phyloP scores from a whole-genome alignment of 2,888 invertebrate genomes.

The Stenchaetothrips biformis region DNA sequence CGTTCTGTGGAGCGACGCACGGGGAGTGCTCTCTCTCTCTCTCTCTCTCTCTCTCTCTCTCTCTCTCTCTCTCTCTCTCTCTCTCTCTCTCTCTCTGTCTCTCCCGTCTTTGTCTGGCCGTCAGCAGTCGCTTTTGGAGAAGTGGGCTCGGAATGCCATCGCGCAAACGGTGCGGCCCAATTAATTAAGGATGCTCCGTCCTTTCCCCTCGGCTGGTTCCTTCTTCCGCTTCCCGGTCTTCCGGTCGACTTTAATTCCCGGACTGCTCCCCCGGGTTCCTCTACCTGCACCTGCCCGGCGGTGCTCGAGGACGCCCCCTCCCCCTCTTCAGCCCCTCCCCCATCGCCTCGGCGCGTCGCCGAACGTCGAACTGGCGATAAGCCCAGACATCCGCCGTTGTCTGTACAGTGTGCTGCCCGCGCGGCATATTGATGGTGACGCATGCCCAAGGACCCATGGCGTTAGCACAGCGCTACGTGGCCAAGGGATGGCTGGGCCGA shows the following conservation, averaged over 20 bases:
- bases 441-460: neutral
- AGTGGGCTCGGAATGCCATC: too few species aligned
- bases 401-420: neutral
- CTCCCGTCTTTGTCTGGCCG: too few species aligned
- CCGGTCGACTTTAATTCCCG: too few species aligned
- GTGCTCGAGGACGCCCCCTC: neutral
- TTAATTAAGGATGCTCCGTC: too few species aligned
- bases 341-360: neutral
- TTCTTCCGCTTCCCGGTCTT: too few species aligned
- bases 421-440: neutral
- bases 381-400: constrained; percentile 2
- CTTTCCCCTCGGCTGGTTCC: too few species aligned
- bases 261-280: neutral
- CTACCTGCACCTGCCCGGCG: neutral
- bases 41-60: too few species aligned
- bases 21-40: neutral
- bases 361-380: neutral
- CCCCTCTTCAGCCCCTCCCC: neutral
- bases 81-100: neutral
- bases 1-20: neutral
- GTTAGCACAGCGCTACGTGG: neutral
- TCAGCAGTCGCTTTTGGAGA: too few species aligned
- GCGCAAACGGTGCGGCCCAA: neutral
- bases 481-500: neutral
- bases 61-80: too few species aligned